These are phyloP conservation scores for Brachionus rubens DNA, from an alignment of 1,140 invertebrate genomes.

Conservation along the genomic window DNA sequence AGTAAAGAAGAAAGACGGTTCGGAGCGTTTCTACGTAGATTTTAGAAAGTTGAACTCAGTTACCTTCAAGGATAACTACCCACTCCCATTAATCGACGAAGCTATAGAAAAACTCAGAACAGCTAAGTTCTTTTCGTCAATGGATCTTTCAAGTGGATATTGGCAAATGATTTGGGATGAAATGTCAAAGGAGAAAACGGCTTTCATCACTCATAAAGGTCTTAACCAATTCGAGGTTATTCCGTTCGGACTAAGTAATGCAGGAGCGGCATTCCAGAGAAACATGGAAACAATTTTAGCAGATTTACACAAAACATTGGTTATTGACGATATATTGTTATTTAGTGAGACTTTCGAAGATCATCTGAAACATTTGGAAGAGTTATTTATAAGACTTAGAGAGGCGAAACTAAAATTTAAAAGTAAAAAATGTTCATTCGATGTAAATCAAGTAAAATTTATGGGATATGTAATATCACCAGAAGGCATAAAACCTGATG, in stretches of 20 bases:
- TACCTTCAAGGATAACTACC: constrained; percentile 43
- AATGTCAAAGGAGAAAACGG: neutral
- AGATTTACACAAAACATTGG: constrained; percentile 33
- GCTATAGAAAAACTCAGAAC: no score
- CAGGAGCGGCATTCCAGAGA: constrained; percentile 56
- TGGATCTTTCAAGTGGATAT: no score
- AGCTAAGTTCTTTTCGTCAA: no score
- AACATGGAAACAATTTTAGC: constrained; percentile 58
- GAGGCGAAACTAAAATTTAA: constrained; percentile 33
- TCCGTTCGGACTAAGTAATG: constrained; percentile 49
- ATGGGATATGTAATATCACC: no score
- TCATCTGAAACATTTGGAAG: constrained; percentile 55
- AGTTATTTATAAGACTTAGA: constrained; percentile 55
- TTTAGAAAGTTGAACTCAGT: constrained; percentile 45
- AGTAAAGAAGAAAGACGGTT: constrained; percentile 48
- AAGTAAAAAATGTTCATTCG: neutral
- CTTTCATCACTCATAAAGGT: constrained; percentile 20
- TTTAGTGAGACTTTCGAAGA: constrained; percentile 54
- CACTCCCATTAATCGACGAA: no score
- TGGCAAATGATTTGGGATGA: no score
- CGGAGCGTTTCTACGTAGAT: constrained; percentile 49
- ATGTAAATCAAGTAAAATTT: neutral
- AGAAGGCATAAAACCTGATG: no score
- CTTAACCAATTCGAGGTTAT: neutral
- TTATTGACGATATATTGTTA: constrained; percentile 63